Evolutionary conservation across 2,797 vertebrate species (phyloP).

Genomic region (Luscinia megarhynchos): DNA sequence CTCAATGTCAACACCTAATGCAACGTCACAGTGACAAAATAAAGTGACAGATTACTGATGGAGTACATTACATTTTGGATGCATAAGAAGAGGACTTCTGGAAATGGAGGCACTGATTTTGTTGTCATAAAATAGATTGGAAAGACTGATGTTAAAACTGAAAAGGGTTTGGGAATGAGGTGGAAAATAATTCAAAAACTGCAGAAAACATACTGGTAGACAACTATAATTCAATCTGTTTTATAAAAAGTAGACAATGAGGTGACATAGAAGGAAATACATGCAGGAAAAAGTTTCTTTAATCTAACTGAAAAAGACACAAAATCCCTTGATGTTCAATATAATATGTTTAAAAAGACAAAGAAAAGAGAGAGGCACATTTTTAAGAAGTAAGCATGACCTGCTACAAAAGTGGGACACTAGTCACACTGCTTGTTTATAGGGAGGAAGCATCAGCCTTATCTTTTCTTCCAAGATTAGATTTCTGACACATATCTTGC

Average conservation of each 20-base stretch:
- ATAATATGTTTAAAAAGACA: background rate
- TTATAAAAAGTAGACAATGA: background rate
- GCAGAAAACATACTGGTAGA: background rate
- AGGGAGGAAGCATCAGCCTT: background rate
- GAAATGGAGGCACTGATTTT: background rate
- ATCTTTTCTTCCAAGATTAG: background rate
- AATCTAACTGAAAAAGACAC: background rate
- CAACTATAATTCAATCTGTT: background rate
- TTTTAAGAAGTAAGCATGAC: background rate
- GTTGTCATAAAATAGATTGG: background rate
- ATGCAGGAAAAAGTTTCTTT: background rate
- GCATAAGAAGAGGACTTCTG: background rate
- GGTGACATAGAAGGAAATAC: background rate
- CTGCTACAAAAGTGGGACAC: background rate
- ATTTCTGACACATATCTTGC: background rate
- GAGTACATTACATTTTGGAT: background rate
- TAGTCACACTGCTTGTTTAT: background rate
- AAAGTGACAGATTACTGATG: background rate
- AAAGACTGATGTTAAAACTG: background rate
- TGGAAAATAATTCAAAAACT: background rate
- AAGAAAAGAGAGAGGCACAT: background rate
- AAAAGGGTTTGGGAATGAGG: background rate
- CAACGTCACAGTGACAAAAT: background rate
- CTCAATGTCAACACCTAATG: background rate
- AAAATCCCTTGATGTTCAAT: background rate